A percentile compares a stretch with the other conserved stretches of the same genome.
Evolutionary conservation across 2,113 vertebrate genomes (phyloP).

Genomic region (Symphodus melops): DNA sequence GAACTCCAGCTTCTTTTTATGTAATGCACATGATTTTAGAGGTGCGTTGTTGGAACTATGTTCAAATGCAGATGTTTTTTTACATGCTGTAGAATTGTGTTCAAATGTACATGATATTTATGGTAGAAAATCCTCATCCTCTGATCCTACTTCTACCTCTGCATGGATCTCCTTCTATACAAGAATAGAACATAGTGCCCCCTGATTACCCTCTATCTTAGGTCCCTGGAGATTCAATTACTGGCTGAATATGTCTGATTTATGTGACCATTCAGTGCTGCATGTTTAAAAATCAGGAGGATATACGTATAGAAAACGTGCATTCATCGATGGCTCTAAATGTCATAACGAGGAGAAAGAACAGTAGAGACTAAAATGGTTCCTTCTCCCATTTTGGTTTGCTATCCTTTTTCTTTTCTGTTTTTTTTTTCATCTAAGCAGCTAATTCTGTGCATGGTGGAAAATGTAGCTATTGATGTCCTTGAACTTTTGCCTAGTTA

Average conservation of each 20-base stretch:
- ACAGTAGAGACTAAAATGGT: constrained; percentile 41
- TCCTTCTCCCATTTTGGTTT: constrained; percentile 27
- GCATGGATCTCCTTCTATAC: constrained; percentile 13
- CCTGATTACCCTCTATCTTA: constrained; percentile 58
- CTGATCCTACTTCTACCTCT: not conserved
- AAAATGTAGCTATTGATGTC: constrained; percentile 57
- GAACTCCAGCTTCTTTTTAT: not conserved
- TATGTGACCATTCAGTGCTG: constrained; percentile 53
- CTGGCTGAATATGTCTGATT: constrained; percentile 61
- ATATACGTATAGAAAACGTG: constrained; percentile 50
- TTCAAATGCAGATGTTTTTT: constrained; percentile 3
- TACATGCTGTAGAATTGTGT: not conserved
- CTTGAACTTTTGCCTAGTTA: constrained; percentile 73
- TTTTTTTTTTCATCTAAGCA: constrained; percentile 24
- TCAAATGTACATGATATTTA: not conserved
- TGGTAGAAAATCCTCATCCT: not conserved
- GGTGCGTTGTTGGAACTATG: not conserved
- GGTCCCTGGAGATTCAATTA: constrained; percentile 69
- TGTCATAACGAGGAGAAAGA: constrained; percentile 52
- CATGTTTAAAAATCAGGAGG: constrained; percentile 54
- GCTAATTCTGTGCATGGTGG: constrained; percentile 27
- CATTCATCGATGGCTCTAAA: constrained; percentile 54
- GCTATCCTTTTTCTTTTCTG: constrained; percentile 12
- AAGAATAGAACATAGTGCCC: constrained; percentile 39
- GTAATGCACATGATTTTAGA: constrained; percentile 8